A percentile compares a stretch with the other conserved stretches of the same genome.
These are phyloP conservation scores for Callionymus lyra DNA, from an alignment of 2,113 vertebrate species.

Conservation along the genomic window DNA sequence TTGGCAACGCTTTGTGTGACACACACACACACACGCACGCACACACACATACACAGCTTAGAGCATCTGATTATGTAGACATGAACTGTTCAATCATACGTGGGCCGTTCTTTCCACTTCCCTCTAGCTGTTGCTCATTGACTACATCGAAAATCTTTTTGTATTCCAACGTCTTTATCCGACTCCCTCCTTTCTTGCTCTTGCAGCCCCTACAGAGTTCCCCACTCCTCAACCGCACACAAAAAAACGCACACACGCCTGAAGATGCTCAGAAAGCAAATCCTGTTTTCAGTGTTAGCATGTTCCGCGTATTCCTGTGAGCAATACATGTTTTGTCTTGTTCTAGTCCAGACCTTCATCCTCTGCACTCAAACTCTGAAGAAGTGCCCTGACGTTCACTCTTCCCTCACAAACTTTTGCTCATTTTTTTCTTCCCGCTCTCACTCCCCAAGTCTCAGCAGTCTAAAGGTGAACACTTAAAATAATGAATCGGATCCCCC, in stretches of 20 bases:
- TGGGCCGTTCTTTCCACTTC: constrained; percentile 59
- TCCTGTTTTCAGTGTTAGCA: constrained; percentile 11
- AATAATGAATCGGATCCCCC: constrained; percentile 73
- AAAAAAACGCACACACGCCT: constrained; percentile 7
- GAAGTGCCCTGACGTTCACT: constrained; percentile 18
- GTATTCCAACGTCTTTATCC: constrained; percentile 56
- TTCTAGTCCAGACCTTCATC: constrained; percentile 19
- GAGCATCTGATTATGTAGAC: constrained; percentile 55
- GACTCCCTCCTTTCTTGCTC: constrained; percentile 31
- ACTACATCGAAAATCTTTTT: constrained; percentile 54
- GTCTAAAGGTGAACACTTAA: constrained; percentile 69
- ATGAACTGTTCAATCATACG: constrained; percentile 52
- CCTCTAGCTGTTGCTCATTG: constrained; percentile 55
- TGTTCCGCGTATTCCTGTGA: constrained; percentile 16
- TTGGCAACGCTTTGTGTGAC: constrained; percentile 50
- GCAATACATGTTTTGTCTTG: constrained; percentile 25
- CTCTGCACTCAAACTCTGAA: constrained; percentile 17
- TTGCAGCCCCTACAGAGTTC: background rate
- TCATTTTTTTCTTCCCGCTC: background rate
- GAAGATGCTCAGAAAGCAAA: constrained; percentile 10
- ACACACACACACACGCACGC: constrained; percentile 16
- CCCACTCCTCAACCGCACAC: constrained; percentile 4
- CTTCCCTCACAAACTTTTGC: constrained; percentile 41
- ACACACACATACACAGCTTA: constrained; percentile 37
- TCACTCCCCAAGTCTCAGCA: constrained; percentile 56